Evolutionary conservation across 2,797 vertebrate species (phyloP), one percentile per base, ranked within the genome.

Genomic region (Falco cherrug): DNA sequence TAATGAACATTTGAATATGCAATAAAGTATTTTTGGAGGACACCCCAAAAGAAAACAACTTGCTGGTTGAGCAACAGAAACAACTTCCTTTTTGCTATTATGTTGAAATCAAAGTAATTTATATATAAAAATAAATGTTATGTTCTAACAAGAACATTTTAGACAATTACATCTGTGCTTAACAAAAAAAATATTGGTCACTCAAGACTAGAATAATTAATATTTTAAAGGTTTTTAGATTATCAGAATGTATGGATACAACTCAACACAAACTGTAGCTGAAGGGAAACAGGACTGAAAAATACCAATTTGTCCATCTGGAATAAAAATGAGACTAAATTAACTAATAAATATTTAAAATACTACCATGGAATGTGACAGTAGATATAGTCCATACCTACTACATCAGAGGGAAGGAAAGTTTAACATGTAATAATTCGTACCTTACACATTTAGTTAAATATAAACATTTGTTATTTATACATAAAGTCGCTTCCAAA

Each of bases 1-100:
- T 98, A 95, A 96, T 96, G 97, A 98, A 97, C 87, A 96, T 96
- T 64, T 95, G 95, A 96, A 96, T 98, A 98, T 95, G 97, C 95
- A 95, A 84, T 95, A 88, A 94, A 95, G 77, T 93, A 53, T 94
- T 97, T 97, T 89, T 96, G 97, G 97, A 98, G 95, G 96, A 98
- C 90, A 97, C 80, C 94, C 96, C 97, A 98, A 98, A 98, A 97
- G 97, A 98, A 98, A 98, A 99, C 98, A 99, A 99, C 99, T 99
- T 99, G 99, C 99, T 99, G 99, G 99, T 99, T 99, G 98, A 99
- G 98, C 98, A 99, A 99, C 98, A 98, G 91, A 97, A 92, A 93
- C 79, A 94, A 94, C 16, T 37, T 98, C 97, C 97, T 91, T 97
- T 97, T 96, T 98, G 96, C 97, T 97, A 95, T 97, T 96, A 96